These are phyloP conservation scores for Podotricha telesiphe DNA, from an alignment of 2,888 invertebrate genomes.

Conservation along the genomic window DNA sequence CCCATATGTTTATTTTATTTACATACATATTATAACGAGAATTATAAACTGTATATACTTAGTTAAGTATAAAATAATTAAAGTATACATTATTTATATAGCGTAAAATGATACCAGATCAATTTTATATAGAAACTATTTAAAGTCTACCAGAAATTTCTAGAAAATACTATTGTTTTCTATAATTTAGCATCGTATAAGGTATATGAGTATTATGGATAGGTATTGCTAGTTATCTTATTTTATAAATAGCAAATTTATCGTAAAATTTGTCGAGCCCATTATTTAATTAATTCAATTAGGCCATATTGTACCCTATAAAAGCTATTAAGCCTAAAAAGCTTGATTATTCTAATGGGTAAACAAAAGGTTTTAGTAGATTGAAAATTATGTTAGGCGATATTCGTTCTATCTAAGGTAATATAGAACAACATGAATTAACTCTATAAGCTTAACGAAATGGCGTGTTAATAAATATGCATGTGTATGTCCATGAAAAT, in stretches of 20 bases:
- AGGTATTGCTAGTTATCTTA: background rate
- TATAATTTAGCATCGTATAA: no score
- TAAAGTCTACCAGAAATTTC: no score
- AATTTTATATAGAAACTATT: no score
- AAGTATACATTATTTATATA: no score
- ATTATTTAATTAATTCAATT: constrained; percentile 18
- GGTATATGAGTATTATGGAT: no score
- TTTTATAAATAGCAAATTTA: background rate
- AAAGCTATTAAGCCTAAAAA: constrained; percentile 5
- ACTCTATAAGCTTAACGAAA: background rate
- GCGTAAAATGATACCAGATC: no score
- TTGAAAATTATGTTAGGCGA: constrained; percentile 1
- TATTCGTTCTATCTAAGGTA: background rate
- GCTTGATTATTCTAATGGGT: constrained; percentile 2
- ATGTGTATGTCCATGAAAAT: no score
- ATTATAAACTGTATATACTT: background rate
- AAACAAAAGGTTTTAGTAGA: constrained; percentile 15
- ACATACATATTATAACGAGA: background rate
- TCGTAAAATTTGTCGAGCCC: background rate
- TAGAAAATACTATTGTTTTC: no score
- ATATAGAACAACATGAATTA: background rate
- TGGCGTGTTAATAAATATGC: no score
- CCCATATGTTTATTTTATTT: background rate
- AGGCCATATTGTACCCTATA: constrained; percentile 3
- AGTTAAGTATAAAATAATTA: no score